Conservation (phyloP, 2,797 vertebrate species). For the Thunnus albacares region DNA sequence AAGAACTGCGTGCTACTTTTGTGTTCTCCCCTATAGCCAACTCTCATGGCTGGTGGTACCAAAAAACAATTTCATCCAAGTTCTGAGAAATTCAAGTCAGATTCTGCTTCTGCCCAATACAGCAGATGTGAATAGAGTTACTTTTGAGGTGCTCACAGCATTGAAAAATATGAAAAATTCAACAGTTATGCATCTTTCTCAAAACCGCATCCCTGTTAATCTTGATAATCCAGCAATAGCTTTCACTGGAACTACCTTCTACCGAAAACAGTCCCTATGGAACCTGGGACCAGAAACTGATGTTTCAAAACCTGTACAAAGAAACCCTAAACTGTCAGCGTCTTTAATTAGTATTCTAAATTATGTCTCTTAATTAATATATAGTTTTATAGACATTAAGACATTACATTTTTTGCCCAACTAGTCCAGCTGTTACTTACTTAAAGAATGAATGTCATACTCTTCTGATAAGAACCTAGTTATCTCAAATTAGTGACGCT, state of each 20-base stretch:
- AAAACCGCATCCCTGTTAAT: background rate
- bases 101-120: background rate
- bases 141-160: background rate
- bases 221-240: background rate
- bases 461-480: constrained; percentile 14
- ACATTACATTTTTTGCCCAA: background rate
- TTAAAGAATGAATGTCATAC: constrained; percentile 33
- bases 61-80: background rate
- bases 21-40: background rate
- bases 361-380: background rate
- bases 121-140: background rate
- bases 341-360: background rate
- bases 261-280: background rate
- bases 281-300: too few species aligned
- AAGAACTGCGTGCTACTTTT: constrained; percentile 5
- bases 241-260: background rate
- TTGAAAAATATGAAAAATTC: background rate
- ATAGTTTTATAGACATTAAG: background rate
- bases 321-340: background rate
- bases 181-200: background rate
- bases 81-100: background rate
- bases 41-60: background rate
- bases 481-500: constrained; percentile 61
- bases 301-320: too few species aligned
- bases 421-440: background rate